Base-by-base conservation (phyloP, 2,797 vertebrate genomes). In the Urosaurus nigricauda region DNA sequence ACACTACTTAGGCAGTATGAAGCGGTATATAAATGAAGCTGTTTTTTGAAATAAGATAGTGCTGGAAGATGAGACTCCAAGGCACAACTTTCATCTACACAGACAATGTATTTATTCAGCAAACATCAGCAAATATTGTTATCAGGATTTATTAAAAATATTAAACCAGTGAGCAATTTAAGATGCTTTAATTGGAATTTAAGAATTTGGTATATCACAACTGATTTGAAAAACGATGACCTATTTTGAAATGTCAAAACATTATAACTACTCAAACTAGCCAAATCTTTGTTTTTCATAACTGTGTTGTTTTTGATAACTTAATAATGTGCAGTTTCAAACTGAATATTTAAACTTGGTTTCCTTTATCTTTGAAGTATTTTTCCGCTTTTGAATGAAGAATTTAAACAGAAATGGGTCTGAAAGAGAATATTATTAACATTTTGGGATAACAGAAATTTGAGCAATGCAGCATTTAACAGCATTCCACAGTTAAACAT, bases 371-470 rank as follows among this genome's bases (percentile, higher is more conserved):
- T 94, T 93, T 94, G 90, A 95, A 88, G 92, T 90, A 32, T 88
- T 87, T 90, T 24, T 0, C 2, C 12, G 12, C 90, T 89, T 89
- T 74, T 3, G 91, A 75, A 94, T 93, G 70, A 93, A 90, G 79
- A 92, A 93, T 92, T 90, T 92, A 93, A 94, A 93, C 88, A 93
- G 87, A 56, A 75, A 35, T 79, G 40, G 85, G 74, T 92, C 87
- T 37, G 26, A 90, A 37, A 11, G 73, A 85, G 82, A 91, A 90
- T 79, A 90, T 80, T 82, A 79, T 0, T 8, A 78, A 78, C 83
- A 68, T 0, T n/a, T 84, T 93, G 90, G 89, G n/a, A 65, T 19
- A 71, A 71, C 1, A 24, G 8, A 90, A 75, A 75, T 4, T 56
- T 84, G 86, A 92, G 86, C 81, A 90, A 88, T n/a, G 1, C 37